phyloP scores from a whole-genome alignment of 2,113 vertebrate genomes.

The Mormyrus lacerda region DNA sequence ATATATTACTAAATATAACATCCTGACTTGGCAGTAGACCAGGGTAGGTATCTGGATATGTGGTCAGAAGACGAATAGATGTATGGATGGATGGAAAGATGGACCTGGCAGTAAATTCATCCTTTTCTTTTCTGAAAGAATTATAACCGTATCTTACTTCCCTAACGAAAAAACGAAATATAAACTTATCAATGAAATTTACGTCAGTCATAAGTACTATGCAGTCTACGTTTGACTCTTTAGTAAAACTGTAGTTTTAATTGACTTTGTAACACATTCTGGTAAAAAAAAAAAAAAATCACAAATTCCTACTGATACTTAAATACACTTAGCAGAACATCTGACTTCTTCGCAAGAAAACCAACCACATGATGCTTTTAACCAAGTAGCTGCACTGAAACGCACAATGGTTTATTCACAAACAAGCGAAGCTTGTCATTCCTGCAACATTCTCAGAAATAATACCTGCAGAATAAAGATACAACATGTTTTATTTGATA shows the following conservation, averaged over 20 bases:
- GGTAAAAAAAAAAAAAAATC: neutral
- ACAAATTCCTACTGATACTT: neutral
- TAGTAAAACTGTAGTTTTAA: neutral
- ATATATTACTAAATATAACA: neutral
- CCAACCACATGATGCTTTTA: neutral
- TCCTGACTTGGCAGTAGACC: neutral
- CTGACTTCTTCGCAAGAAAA: neutral
- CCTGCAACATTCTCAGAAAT: neutral
- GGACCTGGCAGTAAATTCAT: neutral
- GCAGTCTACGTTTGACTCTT: neutral
- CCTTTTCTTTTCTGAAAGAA: neutral
- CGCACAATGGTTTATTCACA: neutral
- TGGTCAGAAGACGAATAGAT: neutral
- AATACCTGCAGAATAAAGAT: neutral
- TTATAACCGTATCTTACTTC: neutral
- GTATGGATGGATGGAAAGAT: too few relatives aligned
- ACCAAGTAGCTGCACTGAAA: neutral
- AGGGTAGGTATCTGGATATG: neutral
- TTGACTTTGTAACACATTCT: neutral
- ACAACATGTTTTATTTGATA: neutral
- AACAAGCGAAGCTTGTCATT: neutral
- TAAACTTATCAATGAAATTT: neutral
- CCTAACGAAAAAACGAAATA: neutral
- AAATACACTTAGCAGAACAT: neutral
- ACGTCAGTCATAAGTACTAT: neutral